Evolutionary conservation across 2,113 vertebrate species (phyloP), one percentile per base, ranked within the genome.

Genomic region (Dicaeum eximium): DNA sequence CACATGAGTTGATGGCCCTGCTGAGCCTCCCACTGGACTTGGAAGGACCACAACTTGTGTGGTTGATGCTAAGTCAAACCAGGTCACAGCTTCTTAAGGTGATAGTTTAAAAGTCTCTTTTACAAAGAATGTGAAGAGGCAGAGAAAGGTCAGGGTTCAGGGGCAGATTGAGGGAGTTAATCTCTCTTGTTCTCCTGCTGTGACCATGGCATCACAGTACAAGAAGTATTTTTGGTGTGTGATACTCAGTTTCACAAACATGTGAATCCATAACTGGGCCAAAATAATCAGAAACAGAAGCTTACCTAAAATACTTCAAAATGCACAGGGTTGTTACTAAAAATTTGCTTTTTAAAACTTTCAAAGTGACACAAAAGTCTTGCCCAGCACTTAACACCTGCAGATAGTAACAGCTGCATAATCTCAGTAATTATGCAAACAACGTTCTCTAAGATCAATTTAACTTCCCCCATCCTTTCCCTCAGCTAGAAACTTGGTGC

Each of bases 311-410:
- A 86, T 65, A 71, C 57, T 80, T 92, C 22, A 42, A 87, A 90
- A 30, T 56, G 17, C 24, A 47, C 11, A 30, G 21, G 33, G 44
- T 54, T 57, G 24, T 42, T 80, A 35, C 72, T 86, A 84, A 96
- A 88, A 71, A 30, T 61, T 58, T 45, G 8, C 53, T 58, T 73
- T 74, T 69, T 4, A 27, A 72, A 72, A 58, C 80, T 62, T 88
- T 90, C 25, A 3, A 66, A 84, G 50, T 79, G 71, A 83, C 65
- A 80, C 42, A 42, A 18, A 80, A 84, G 10, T 72, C 53, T 90
- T 91, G 56, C 65, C 74, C 90, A 79, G 45, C 47, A 37, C 74
- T 92, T 93, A 91, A 82, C 95, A 94, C 80, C 95, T 97, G 96
- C 84, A 70, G 67, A 64, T 35, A 23, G 75, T 79, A 96, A 80